Conservation (phyloP, 1,140 invertebrate species). For the Anoplophora glabripennis region DNA sequence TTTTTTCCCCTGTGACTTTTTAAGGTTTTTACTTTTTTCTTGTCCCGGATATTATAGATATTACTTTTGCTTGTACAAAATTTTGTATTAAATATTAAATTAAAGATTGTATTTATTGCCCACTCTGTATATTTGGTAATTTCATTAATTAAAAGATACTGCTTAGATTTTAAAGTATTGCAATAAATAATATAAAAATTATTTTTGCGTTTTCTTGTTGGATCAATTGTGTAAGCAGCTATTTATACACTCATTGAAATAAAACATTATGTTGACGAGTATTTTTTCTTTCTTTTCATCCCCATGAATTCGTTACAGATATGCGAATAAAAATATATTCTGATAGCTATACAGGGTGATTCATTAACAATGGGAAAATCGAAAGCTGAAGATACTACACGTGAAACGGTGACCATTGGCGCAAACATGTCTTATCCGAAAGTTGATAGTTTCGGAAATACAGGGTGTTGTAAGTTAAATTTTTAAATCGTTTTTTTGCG, state of each 20-base stretch:
- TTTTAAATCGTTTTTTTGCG: too few relatives aligned
- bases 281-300: too few relatives aligned
- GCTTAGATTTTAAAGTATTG: conserved; percentile 33
- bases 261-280: conserved; percentile 16
- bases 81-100: conserved; percentile 30
- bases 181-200: conserved; percentile 31
- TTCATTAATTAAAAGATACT: conserved; percentile 22
- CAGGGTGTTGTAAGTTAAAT: too few relatives aligned
- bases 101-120: conserved; percentile 32
- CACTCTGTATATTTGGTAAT: conserved; percentile 32
- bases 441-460: too few relatives aligned
- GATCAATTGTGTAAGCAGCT: conserved; percentile 14
- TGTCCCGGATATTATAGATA: conserved; percentile 2
- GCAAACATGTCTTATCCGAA: too few relatives aligned
- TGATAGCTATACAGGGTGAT: too few relatives aligned
- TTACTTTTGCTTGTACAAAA: conserved; percentile 26
- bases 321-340: too few relatives aligned
- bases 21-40: conserved; percentile 16
- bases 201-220: conserved; percentile 20
- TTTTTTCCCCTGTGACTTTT: conserved; percentile 7
- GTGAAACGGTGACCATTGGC: too few relatives aligned
- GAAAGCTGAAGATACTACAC: too few relatives aligned
- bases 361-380: too few relatives aligned
- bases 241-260: conserved; percentile 7
- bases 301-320: too few relatives aligned